Percentiles rank a stretch among this genome's conserved stretches.
phyloP scores from a whole-genome alignment of 2,797 vertebrate genomes.

The Oreochromis mossambicus region DNA sequence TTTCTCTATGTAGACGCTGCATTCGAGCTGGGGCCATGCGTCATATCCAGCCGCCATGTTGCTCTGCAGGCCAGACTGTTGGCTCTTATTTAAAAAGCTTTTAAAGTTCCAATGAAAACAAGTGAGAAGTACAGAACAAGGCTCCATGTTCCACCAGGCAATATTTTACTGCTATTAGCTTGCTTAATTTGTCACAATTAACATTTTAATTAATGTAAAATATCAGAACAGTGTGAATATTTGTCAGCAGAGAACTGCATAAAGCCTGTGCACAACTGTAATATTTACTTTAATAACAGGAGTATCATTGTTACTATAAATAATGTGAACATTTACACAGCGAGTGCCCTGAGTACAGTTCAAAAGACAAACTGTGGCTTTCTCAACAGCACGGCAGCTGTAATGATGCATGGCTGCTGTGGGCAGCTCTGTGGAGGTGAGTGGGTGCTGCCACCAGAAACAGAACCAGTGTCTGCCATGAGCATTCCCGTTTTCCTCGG shows the following conservation, averaged over 20 bases:
- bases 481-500: background rate
- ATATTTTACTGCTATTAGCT: background rate
- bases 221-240: background rate
- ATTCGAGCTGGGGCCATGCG: background rate
- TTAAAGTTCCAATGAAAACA: background rate
- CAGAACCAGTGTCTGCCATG: accelerated
- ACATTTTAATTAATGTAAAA: background rate
- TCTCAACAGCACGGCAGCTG: background rate
- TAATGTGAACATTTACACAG: background rate
- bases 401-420: background rate
- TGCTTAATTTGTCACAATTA: background rate
- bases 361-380: background rate
- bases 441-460: background rate
- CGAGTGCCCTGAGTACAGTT: background rate
- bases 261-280: background rate
- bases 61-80: background rate
- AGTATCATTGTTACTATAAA: background rate
- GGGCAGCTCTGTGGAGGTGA: background rate
- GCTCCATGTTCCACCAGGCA: background rate
- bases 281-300: background rate
- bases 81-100: background rate
- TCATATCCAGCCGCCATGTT: background rate
- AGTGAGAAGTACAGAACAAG: background rate
- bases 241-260: background rate
- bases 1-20: background rate